Percentiles rank a stretch among this genome's conserved stretches.
Conservation (phyloP, 1,140 invertebrate species). For the Anastatus disparis region DNA sequence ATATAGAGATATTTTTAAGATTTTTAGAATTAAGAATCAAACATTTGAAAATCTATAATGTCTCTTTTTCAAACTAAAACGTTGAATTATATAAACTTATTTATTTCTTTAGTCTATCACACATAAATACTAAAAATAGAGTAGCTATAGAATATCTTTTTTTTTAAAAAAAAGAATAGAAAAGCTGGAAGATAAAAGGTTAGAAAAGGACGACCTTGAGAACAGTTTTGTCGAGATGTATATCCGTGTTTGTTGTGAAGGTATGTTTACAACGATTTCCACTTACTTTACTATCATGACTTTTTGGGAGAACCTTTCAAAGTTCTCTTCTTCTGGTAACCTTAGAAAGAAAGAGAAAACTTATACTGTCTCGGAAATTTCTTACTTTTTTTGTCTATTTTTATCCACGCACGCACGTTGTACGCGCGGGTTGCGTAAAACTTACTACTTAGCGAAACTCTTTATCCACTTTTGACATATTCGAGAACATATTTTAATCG, state of each 20-base stretch:
- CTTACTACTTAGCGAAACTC: conserved; percentile 1
- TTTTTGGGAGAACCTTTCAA: conserved; percentile 34
- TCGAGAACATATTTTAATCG: no score
- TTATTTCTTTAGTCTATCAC: no score
- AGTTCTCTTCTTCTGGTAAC: not conserved
- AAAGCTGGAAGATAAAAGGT: not conserved
- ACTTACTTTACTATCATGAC: conserved; percentile 34
- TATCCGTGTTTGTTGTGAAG: conserved; percentile 13
- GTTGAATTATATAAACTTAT: no score
- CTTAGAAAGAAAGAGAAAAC: not conserved
- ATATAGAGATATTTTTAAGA: no score
- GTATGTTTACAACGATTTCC: conserved; percentile 37
- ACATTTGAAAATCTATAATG: no score
- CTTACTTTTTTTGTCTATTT: conserved; percentile 27
- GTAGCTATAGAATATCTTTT: no score
- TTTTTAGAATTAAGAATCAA: no score
- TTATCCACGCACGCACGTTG: not conserved
- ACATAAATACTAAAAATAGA: no score
- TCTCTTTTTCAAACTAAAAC: no score
- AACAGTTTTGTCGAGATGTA: conserved; percentile 7
- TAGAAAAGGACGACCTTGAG: not conserved
- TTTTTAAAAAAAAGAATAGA: not conserved
- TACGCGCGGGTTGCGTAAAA: not conserved
- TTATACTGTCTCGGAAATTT: not conserved
- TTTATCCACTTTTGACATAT: not conserved